phyloP scores from a whole-genome alignment of 2,113 vertebrate species.

The Boulengeromyrus knoepffleri region DNA sequence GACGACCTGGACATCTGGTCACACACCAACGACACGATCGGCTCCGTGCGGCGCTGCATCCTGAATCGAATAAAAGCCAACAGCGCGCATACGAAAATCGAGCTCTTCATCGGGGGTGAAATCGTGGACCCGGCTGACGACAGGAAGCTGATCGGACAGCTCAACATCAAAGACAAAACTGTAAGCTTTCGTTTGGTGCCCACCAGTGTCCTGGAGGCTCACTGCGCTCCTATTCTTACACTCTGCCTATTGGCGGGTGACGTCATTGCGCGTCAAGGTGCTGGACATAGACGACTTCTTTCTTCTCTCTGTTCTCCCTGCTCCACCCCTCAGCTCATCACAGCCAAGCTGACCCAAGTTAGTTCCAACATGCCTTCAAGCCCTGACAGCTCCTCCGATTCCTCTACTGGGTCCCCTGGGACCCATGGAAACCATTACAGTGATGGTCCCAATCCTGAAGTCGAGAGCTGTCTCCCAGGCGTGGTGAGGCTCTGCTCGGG shows the following conservation, averaged over 20 bases:
- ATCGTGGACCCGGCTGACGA: slow-evolving; percentile 97
- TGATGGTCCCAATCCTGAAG: slow-evolving; percentile 95
- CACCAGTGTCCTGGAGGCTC: too few species aligned
- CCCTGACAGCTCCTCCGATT: slow-evolving; percentile 97
- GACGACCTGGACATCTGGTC: slow-evolving; percentile 98
- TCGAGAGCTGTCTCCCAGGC: slow-evolving; percentile 96
- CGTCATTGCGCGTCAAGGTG: background rate
- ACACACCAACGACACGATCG: slow-evolving; percentile 97
- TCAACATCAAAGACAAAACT: slow-evolving; percentile 98
- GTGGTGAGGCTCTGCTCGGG: slow-evolving; percentile 67
- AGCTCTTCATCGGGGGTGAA: slow-evolving; percentile 93
- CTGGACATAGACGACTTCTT: background rate
- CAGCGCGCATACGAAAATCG: slow-evolving; percentile 92
- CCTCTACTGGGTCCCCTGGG: slow-evolving; percentile 94
- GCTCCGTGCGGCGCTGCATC: slow-evolving; percentile 90
- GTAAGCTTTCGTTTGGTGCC: slow-evolving; percentile 53
- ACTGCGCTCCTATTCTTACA: background rate
- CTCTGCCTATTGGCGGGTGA: background rate
- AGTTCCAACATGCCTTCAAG: slow-evolving; percentile 99
- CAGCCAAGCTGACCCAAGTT: slow-evolving; percentile 97
- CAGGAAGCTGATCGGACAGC: slow-evolving; percentile 91
- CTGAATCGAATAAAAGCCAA: slow-evolving; percentile 96
- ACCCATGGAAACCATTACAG: slow-evolving; percentile 98
- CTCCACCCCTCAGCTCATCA: slow-evolving; percentile 72
- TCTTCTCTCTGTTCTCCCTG: background rate